These are phyloP conservation scores for Vulpes lagopus DNA, from an alignment of 2,113 vertebrate species.

Conservation along the genomic window DNA sequence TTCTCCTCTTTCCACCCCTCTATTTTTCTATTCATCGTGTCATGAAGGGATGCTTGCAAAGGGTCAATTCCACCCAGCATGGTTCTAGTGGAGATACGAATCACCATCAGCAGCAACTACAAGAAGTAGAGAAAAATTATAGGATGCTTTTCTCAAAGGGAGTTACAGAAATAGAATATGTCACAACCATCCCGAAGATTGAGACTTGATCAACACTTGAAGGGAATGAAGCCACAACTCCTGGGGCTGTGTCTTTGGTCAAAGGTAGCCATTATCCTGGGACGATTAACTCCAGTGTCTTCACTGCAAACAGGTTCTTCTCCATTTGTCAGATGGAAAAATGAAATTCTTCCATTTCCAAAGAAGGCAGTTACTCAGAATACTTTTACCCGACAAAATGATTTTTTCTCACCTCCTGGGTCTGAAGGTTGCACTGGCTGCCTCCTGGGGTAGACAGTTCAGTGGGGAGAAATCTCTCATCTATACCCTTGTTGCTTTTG, in stretches of 20 bases:
- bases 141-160: conserved; percentile 76
- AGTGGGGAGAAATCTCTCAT: conserved; percentile 66
- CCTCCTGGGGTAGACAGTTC: neutral
- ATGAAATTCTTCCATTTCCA: conserved; percentile 73
- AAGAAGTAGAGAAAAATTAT: conserved; percentile 73
- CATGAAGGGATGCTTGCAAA: conserved; percentile 60
- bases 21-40: conserved; percentile 70
- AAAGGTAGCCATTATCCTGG: conserved; percentile 78
- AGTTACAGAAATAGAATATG: conserved; percentile 83
- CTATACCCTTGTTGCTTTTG: conserved; percentile 63
- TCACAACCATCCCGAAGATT: conserved; percentile 72
- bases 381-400: conserved; percentile 59
- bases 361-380: conserved; percentile 60
- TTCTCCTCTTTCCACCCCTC: conserved; percentile 45
- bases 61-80: conserved; percentile 72
- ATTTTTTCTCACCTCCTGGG: conserved; percentile 64
- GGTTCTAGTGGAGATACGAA: conserved; percentile 73
- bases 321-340: conserved; percentile 69
- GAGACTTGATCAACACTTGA: conserved; percentile 75
- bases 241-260: conserved; percentile 75
- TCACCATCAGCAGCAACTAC: conserved; percentile 78
- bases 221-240: conserved; percentile 73
- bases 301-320: conserved; percentile 59
- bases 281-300: conserved; percentile 59
- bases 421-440: conserved; percentile 2